These are phyloP conservation scores for Fragum whitleyi DNA, from an alignment of 2,888 invertebrate genomes.

Conservation along the genomic window DNA sequence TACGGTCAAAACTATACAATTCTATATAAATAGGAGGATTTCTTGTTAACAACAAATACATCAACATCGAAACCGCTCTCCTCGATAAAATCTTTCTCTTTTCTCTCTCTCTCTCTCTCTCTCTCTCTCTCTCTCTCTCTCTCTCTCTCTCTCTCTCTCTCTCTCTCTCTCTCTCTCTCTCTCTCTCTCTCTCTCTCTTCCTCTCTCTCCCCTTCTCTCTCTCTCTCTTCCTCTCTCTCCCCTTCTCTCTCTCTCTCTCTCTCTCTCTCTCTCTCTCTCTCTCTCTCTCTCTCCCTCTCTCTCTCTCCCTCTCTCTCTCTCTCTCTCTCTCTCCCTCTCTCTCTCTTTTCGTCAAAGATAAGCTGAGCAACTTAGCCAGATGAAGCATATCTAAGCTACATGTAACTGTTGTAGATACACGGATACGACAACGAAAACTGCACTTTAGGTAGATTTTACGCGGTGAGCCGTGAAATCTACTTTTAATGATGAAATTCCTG, in stretches of 20 bases:
- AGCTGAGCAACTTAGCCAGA: too few species aligned
- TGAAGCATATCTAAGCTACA: too few species aligned
- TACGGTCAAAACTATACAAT: too few species aligned
- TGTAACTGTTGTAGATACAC: too few species aligned
- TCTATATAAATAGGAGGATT: too few species aligned
- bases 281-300: slow-evolving; percentile 21
- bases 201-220: slow-evolving; percentile 6
- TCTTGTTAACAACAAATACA: too few species aligned
- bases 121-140: slow-evolving; percentile 14
- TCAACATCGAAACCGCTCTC: too few species aligned
- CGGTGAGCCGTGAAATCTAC: too few species aligned
- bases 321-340: slow-evolving; percentile 22
- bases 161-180: slow-evolving; percentile 22
- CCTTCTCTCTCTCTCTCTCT: slow-evolving; percentile 13
- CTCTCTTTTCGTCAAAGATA: slow-evolving; percentile 4
- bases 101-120: neutral
- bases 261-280: slow-evolving; percentile 17
- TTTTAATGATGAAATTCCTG: too few species aligned
- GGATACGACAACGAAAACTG: too few species aligned
- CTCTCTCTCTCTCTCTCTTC: slow-evolving; percentile 14
- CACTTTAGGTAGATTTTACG: too few species aligned
- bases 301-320: slow-evolving; percentile 19
- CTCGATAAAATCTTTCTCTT: too few species aligned
- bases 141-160: slow-evolving; percentile 25
- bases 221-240: slow-evolving; percentile 10